Base-by-base conservation (phyloP, 2,888 invertebrate genomes). In the Cremastobaeus sp. region DNA sequence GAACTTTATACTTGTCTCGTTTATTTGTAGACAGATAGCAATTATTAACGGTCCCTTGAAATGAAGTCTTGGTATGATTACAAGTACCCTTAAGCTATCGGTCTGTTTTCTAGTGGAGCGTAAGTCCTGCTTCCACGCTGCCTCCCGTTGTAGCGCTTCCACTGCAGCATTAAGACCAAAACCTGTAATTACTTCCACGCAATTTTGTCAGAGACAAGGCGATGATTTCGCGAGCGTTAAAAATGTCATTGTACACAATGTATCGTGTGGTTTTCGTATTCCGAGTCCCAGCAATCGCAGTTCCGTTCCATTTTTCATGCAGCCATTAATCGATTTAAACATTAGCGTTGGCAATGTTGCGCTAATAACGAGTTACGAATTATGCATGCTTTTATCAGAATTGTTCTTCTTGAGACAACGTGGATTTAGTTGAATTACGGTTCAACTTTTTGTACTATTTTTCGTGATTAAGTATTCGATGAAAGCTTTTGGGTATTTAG, bases 251-350 rank as follows among this genome's bases (percentile, higher is more conserved):
- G 78, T 20, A 50, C 50, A 41, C 60, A 52, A 74, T 71, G 57
- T 68, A 76, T 76, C 71, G 60, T 60, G 32, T 47, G 21, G 43
- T 64, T 70, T 55, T 55, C 57, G 12, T 50, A 34, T 62, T 47
- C 21, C 15, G 39, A 35, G 15, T 6, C 25, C 43, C 17, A 35
- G 41, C 60, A 18, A 66, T 39, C 39, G 39, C 37, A 25, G 54
- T 55, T 70, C 59, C 52, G 34, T 50, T 20, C 50, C 39, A 30
- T 52, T 68, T 48, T 37, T 12, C 70, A 14, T 57, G 66, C 72
- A 64, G 71, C 20, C 70, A 57, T 71, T 62, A 83, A 84, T 83
- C 82, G 84, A 83, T 83, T 83, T 80, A 79, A 78, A 79, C 82
- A 82, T 83, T 83, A 83, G 81, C 78, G 79, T 77, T 75, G 12